Evolutionary conservation across 2,888 invertebrate species (phyloP), one percentile per base, ranked within the genome.

Genomic region (Acheta domesticus): DNA sequence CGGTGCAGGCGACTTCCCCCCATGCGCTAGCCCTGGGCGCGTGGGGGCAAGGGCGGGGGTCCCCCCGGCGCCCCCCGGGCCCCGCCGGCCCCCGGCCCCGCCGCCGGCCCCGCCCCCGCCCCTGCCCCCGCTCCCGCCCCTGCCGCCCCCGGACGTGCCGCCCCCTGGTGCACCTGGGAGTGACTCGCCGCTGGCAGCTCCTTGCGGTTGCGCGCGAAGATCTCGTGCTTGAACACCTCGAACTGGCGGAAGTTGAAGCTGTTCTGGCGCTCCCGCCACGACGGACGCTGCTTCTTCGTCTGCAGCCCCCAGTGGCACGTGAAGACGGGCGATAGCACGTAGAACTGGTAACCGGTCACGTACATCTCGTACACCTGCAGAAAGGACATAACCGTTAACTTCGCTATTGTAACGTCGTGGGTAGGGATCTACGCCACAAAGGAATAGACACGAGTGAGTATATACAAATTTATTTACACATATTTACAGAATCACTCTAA

Each of bases 271-370:
- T 96, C 96, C 75, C 96, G 89, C 96, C 96, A 96, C 1, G 93
- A 91, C 0, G 96, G 96, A 48, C 95, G 89, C 74, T 91, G 91
- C 84, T 93, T 91, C 80, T 94, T 92, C 49, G 92, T 92, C 85
- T 96, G 96, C 5, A 96, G 88, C 0, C 96, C 96, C 94, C 96
- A 96, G 85, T 96, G 96, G 78, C 94, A 94, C 0, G 96, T 95
- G 87, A 96, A 96, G 77, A 95, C 92, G 0, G 96, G 96, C 0
- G 96, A 94, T 16, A 96, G 89, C 0, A 97, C 96, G 84, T 92
- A 91, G 88, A 96, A 96, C 85, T 94, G 92, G 88, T 94, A 96
- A 12, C 96, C 96, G 76, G 95, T 93, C 49, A 96, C 91, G 86
- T 92, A 95, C 94, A 96, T 96, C 88, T 97, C 96, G 88, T 96